Evolutionary conservation across 2,888 invertebrate genomes (phyloP).

Genomic region (Anodontia alba): DNA sequence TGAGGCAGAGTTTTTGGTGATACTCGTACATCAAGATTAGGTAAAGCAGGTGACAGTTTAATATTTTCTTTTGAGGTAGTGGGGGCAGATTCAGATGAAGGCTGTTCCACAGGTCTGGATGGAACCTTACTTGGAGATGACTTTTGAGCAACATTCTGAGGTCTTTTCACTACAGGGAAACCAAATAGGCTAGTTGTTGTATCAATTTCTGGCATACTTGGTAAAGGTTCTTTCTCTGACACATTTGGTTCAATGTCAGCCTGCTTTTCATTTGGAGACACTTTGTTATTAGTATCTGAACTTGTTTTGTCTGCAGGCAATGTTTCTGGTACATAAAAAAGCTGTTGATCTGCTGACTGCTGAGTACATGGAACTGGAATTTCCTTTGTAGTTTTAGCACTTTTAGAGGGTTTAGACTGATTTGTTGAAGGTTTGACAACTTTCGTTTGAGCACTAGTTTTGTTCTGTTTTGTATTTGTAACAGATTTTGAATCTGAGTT

Average conservation of each 20-base stretch:
- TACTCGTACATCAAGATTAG: not conserved
- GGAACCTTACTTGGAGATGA: slow-evolving; percentile 37
- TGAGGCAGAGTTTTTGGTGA: not conserved
- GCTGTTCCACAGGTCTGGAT: not conserved
- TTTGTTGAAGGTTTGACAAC: not conserved
- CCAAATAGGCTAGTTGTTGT: slow-evolving; percentile 62
- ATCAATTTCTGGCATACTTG: slow-evolving; percentile 56
- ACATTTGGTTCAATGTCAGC: slow-evolving; percentile 4
- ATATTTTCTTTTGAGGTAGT: slow-evolving; percentile 38
- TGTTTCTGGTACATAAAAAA: slow-evolving; percentile 30
- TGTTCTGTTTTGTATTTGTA: slow-evolving; percentile 9
- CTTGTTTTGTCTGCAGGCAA: slow-evolving; percentile 28
- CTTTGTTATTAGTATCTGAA: slow-evolving; percentile 27
- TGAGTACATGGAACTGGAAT: slow-evolving; percentile 21
- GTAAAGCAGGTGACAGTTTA: not conserved
- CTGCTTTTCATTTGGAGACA: slow-evolving; percentile 12
- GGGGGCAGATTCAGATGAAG: slow-evolving; percentile 1
- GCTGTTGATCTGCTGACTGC: not conserved
- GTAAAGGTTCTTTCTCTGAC: slow-evolving; percentile 18
- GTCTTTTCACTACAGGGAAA: slow-evolving; percentile 50
- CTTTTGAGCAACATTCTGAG: slow-evolving; percentile 27
- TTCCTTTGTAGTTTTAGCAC: slow-evolving; percentile 50
- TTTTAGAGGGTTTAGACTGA: slow-evolving; percentile 36
- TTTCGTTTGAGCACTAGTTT: slow-evolving; percentile 44
- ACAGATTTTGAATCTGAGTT: not conserved